A percentile compares a stretch with the other conserved stretches of the same genome.
phyloP scores from a whole-genome alignment of 1,140 invertebrate genomes.

The Bathynomus jamesi region DNA sequence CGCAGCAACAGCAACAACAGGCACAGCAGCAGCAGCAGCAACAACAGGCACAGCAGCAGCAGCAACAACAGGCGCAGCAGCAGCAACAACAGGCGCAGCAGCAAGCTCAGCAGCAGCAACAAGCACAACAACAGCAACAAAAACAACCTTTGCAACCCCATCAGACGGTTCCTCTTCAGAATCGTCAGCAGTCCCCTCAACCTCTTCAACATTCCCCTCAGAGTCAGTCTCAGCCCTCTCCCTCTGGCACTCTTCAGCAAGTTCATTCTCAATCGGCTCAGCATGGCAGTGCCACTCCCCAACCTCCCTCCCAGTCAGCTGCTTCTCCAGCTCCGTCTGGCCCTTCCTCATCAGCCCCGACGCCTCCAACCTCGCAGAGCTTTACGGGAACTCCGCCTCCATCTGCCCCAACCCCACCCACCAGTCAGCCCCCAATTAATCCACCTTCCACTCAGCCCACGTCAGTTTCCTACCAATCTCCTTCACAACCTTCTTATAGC shows the following conservation, averaged over 20 bases:
- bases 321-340: neutral
- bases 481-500: neutral
- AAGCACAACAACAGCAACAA: neutral
- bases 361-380: neutral
- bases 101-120: neutral
- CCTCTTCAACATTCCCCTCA: neutral
- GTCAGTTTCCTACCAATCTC: neutral
- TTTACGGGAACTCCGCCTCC: neutral
- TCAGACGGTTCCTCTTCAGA: neutral
- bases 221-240: neutral
- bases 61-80: neutral
- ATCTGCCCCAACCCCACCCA: neutral
- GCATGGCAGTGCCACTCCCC: neutral
- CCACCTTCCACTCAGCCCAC: neutral
- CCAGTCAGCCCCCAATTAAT: neutral
- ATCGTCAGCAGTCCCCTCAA: neutral
- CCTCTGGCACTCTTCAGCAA: neutral
- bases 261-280: neutral
- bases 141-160: neutral
- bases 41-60: neutral
- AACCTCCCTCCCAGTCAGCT: neutral
- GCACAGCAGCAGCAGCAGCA: neutral
- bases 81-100: neutral
- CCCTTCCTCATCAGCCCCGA: neutral
- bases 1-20: neutral